Conservation (phyloP, 2,113 vertebrate genomes). For the Phaethon lepturus region DNA sequence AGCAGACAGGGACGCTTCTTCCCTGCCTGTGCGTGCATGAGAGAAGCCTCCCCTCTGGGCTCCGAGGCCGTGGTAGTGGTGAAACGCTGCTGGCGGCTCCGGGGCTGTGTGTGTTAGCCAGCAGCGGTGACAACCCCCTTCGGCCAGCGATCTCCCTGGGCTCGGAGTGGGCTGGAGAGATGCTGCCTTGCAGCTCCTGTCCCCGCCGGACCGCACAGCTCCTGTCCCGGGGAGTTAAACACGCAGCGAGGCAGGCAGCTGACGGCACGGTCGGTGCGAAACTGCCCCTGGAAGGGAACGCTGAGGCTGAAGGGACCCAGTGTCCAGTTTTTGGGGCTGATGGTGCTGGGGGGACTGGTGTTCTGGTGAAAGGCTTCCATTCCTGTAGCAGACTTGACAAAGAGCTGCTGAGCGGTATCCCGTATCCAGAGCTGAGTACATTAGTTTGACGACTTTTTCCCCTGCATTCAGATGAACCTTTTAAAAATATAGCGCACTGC, state of each 20-base stretch:
- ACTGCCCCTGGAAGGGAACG: background rate
- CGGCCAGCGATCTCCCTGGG: accelerated
- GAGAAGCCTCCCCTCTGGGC: background rate
- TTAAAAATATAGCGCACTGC: background rate
- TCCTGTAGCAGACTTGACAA: background rate
- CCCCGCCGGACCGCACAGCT: background rate
- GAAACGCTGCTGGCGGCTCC: background rate
- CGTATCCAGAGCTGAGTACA: accelerated
- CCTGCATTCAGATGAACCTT: background rate
- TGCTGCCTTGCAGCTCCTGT: background rate
- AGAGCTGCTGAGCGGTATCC: background rate
- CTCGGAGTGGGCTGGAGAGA: background rate
- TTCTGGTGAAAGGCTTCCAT: background rate
- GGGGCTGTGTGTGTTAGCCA: background rate
- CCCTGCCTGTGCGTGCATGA: accelerated
- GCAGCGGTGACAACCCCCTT: background rate
- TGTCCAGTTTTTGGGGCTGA: accelerated
- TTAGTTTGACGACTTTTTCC: too few relatives aligned
- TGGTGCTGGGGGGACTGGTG: background rate
- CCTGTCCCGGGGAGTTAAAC: too few relatives aligned
- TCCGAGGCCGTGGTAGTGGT: background rate
- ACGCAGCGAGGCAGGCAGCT: background rate
- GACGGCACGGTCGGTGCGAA: background rate
- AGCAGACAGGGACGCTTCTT: background rate
- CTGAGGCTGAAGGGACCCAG: background rate